A percentile compares a stretch with the other conserved stretches of the same genome.
These are phyloP conservation scores for Drepanosiphum platanoidis DNA, from an alignment of 2,888 invertebrate genomes.

Conservation along the genomic window DNA sequence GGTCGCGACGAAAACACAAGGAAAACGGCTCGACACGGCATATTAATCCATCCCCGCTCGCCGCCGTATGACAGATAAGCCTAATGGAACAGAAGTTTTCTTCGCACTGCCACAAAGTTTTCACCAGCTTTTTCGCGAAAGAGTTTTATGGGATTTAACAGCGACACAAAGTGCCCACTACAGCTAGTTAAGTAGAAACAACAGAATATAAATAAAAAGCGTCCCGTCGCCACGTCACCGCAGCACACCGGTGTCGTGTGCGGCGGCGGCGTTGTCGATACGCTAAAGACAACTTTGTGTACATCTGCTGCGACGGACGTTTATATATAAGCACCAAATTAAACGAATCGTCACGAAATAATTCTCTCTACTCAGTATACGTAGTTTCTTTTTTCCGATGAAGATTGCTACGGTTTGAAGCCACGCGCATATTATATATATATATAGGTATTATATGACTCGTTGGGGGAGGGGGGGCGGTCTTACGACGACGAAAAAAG, in stretches of 20 bases:
- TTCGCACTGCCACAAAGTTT: constrained; percentile 41
- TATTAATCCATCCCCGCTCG: constrained; percentile 30
- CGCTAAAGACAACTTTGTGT: neutral
- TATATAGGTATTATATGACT: neutral
- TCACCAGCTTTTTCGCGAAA: constrained; percentile 43
- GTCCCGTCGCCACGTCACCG: neutral
- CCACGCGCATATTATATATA: neutral
- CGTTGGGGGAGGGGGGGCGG: no score
- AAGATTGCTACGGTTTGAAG: neutral
- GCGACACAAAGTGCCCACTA: constrained; percentile 44
- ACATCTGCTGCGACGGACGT: neutral
- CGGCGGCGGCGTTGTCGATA: neutral
- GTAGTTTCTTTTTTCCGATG: no score
- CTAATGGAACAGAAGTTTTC: constrained; percentile 60
- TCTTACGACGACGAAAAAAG: constrained; percentile 1
- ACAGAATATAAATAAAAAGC: constrained; percentile 26
- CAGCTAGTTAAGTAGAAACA: constrained; percentile 20
- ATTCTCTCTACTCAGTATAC: neutral
- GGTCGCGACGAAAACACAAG: constrained; percentile 9
- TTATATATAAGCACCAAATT: neutral
- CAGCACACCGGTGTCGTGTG: neutral
- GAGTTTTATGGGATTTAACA: constrained; percentile 58
- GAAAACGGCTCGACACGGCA: neutral
- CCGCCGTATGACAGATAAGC: constrained; percentile 47
- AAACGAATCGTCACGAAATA: constrained; percentile 3